Conservation (phyloP, 2,888 invertebrate genomes). For the Erpobdella octoculata region DNA sequence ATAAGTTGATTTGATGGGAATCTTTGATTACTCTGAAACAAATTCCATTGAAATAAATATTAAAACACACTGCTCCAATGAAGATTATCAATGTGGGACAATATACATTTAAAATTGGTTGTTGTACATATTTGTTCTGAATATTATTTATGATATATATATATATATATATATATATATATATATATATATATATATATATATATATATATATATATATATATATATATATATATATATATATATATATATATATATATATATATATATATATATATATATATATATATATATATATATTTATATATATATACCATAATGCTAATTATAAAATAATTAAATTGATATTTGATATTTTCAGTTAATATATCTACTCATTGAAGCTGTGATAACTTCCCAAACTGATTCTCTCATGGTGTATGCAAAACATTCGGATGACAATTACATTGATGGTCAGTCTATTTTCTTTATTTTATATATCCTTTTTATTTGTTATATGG, state of each 20-base stretch:
- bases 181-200: background rate
- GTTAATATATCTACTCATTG: slow-evolving; percentile 7
- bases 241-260: background rate
- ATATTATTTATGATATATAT: no score
- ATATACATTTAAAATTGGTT: no score
- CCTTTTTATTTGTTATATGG: no score
- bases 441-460: background rate
- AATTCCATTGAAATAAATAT: no score
- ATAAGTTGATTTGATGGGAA: no score
- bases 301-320: background rate
- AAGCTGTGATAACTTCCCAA: background rate
- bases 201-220: background rate
- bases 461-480: no score
- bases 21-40: no score
- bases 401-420: slow-evolving; percentile 1
- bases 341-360: background rate
- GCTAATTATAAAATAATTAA: background rate
- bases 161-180: background rate
- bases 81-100: no score
- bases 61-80: no score
- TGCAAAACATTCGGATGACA: background rate
- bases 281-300: background rate
- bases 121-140: no score
- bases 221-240: background rate
- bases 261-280: background rate